phyloP scores from a whole-genome alignment of 2,113 vertebrate species.

The Oenanthe melanoleuca region DNA sequence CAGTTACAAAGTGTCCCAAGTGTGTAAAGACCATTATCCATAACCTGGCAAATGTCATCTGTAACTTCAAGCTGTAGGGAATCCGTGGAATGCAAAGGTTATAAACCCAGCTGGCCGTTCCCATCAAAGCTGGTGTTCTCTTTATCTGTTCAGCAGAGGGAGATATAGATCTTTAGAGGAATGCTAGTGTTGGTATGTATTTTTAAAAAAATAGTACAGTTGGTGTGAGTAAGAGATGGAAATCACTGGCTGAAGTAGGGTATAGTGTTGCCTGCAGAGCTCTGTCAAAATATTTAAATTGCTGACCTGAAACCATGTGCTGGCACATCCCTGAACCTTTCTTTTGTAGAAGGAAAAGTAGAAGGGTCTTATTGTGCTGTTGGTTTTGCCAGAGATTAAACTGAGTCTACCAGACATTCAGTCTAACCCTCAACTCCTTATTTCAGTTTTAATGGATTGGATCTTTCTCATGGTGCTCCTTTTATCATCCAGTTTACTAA shows the following conservation, averaged over 20 bases:
- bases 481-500: not conserved
- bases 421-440: not conserved
- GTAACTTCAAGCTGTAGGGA: constrained; percentile 54
- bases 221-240: not conserved
- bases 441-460: not conserved
- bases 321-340: not conserved
- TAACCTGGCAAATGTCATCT: constrained; percentile 59
- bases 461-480: not conserved
- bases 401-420: not conserved
- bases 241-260: not conserved
- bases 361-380: not conserved
- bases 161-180: constrained; percentile 56
- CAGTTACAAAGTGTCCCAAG: constrained; percentile 53
- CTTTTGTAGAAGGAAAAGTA: not conserved
- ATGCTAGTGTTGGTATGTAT: not conserved
- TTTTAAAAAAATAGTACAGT: not conserved
- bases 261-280: not conserved
- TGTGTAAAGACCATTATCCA: constrained; percentile 56
- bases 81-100: constrained; percentile 30
- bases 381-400: not conserved
- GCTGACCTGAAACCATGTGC: not conserved
- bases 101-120: constrained; percentile 15
- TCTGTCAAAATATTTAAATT: not conserved
- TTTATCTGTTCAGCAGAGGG: constrained; percentile 57
- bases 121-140: constrained; percentile 33